Base-by-base conservation (phyloP, 1,140 invertebrate genomes). In the Aphelenchoides fujianensis region DNA sequence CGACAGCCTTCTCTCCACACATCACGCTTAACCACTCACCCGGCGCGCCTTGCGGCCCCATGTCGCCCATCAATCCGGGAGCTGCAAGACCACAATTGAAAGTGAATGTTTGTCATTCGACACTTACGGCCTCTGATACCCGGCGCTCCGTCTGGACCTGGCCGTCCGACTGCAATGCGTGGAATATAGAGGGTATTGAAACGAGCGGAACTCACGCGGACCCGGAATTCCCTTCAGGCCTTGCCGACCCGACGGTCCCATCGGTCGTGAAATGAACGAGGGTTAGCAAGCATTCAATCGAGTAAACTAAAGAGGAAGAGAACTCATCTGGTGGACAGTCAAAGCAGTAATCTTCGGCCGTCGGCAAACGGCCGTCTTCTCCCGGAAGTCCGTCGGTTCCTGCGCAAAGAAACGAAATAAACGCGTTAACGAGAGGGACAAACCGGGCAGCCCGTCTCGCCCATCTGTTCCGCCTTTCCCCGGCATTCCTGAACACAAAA, bases 321-420 rank as follows among this genome's bases (percentile, higher is more conserved):
- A 48, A 48, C 23, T 48, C 41, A 48, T 63, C 63, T 53, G 63
- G 63, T 2, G 70, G 70, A 31, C 70, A 71, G 2, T 27, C 32
- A 35, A 74, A 71, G 7, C 71, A 74, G 34, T 35, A 71, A 9
- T 70, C 68, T 53, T 71, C 70, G n/a, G 70, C 19, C 1, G n/a
- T 67, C 12, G n/a, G 23, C 68, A 19, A 9, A 23, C 7, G 28
- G 28, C 7, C 70, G 27, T 69, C 70, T 69, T 28, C 23, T 9
- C 70, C 70, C 0, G 34, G 66, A 5, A 23, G 69, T 41, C 70
- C 70, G 28, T 71, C 62, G 9, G 23, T n/a, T 7, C 69, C 69
- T 32, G 64, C 31, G 19, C 9, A 68, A 16, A 16, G 19, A 61
- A 1, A n/a, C 2, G n/a, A 2, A n/a, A n/a, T n/a, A n/a, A n/a